Evolutionary conservation across 2,113 vertebrate genomes (phyloP).

Genomic region (Aspidoscelis tigris): DNA sequence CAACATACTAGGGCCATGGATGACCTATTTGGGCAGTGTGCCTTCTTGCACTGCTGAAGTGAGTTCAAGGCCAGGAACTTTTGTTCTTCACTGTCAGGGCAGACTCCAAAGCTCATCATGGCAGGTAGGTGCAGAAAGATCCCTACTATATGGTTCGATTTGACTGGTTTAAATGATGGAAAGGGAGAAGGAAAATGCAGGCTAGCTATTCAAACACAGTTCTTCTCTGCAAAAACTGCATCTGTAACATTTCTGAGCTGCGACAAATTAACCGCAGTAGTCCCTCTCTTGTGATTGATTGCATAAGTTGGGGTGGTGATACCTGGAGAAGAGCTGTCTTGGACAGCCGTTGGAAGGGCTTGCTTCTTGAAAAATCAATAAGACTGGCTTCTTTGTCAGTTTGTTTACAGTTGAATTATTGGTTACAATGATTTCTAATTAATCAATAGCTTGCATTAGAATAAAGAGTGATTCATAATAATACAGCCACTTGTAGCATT

Average conservation of each 20-base stretch:
- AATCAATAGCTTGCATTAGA: background rate
- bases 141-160: background rate
- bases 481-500: background rate
- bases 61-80: no score
- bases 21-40: no score
- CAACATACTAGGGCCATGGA: no score
- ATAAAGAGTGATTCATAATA: background rate
- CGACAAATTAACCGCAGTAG: background rate
- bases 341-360: background rate
- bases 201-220: background rate
- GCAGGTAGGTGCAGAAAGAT: no score
- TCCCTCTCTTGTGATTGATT: background rate
- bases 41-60: no score
- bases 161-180: background rate
- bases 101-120: no score
- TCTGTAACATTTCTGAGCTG: constrained; percentile 26
- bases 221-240: constrained; percentile 4
- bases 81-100: no score
- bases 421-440: background rate
- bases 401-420: background rate
- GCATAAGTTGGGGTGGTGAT: background rate
- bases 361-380: background rate
- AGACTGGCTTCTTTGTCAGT: background rate
- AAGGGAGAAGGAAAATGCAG: background rate
- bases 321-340: background rate